These are phyloP conservation scores for Neodiprion fabricii DNA, from an alignment of 1,140 invertebrate species.

Conservation along the genomic window DNA sequence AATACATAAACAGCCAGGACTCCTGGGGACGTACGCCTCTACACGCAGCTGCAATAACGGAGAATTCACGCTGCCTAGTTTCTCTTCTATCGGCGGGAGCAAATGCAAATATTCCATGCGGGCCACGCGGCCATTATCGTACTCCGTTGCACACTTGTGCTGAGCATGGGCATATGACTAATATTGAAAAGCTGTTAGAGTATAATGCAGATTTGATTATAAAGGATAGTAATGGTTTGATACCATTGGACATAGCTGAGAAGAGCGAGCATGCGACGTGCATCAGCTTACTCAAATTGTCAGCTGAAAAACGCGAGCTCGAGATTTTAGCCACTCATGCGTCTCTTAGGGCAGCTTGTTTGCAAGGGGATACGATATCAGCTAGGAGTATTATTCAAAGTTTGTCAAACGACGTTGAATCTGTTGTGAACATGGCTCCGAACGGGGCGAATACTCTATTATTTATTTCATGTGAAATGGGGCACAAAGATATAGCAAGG, in stretches of 20 bases:
- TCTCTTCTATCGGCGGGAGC: conserved; percentile 78
- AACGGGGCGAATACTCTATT: conserved; percentile 85
- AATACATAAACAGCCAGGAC: conserved; percentile 78
- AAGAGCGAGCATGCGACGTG: conserved; percentile 73
- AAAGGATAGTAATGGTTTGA: conserved; percentile 72
- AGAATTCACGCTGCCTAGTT: conserved; percentile 79
- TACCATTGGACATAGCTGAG: conserved; percentile 78
- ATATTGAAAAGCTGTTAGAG: conserved; percentile 72
- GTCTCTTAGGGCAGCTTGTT: conserved; percentile 75
- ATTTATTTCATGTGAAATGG: conserved; percentile 84
- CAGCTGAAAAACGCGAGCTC: conserved; percentile 75
- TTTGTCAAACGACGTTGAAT: conserved; percentile 70
- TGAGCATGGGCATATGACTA: conserved; percentile 78
- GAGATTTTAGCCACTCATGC: conserved; percentile 73
- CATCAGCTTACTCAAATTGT: conserved; percentile 71
- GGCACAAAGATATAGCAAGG: conserved; percentile 80
- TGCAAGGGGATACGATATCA: conserved; percentile 69
- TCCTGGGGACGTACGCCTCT: conserved; percentile 80
- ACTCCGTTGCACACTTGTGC: conserved; percentile 83
- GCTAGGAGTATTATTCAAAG: conserved; percentile 71
- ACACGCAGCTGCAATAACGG: conserved; percentile 88
- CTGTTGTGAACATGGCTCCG: conserved; percentile 84
- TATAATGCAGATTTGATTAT: conserved; percentile 72
- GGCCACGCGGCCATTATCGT: conserved; percentile 69
- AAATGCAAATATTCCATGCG: conserved; percentile 74